These are phyloP conservation scores for Merluccius polli DNA, from an alignment of 2,797 vertebrate genomes.

Conservation along the genomic window DNA sequence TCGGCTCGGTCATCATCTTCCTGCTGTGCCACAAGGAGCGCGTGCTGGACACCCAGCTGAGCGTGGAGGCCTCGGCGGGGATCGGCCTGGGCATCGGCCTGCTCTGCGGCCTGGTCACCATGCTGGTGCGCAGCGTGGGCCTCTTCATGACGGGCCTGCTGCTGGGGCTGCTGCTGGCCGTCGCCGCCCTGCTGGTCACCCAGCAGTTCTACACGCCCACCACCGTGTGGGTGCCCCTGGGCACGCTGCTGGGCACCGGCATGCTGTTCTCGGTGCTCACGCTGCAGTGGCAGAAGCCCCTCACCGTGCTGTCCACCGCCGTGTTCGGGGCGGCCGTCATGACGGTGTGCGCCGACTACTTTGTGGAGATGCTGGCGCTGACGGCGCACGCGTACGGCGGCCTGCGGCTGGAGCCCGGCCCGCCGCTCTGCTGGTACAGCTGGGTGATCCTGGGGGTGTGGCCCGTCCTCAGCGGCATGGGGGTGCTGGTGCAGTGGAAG, in stretches of 20 bases:
- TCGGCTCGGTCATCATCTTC: slow-evolving; percentile 84
- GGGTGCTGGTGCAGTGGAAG: slow-evolving; percentile 84
- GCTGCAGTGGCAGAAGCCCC: slow-evolving; percentile 81
- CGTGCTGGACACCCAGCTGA: slow-evolving; percentile 84
- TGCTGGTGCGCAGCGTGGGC: slow-evolving; percentile 85
- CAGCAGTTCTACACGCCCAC: slow-evolving; percentile 77
- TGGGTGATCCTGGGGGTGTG: slow-evolving; percentile 86
- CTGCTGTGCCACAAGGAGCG: slow-evolving; percentile 85
- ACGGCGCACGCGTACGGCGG: slow-evolving; percentile 71
- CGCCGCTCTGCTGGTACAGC: slow-evolving; percentile 84
- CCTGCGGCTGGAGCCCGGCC: slow-evolving; percentile 69
- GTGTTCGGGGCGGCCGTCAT: slow-evolving; percentile 81
- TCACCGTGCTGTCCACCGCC: slow-evolving; percentile 82
- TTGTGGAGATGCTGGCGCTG: slow-evolving; percentile 80
- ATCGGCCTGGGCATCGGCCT: slow-evolving; percentile 86
- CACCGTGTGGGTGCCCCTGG: slow-evolving; percentile 83
- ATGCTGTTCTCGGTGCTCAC: slow-evolving; percentile 85
- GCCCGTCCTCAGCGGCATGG: slow-evolving; percentile 80
- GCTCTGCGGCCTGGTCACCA: slow-evolving; percentile 86
- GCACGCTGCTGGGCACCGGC: slow-evolving; percentile 76
- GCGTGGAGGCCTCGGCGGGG: slow-evolving; percentile 81
- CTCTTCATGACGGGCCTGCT: slow-evolving; percentile 87
- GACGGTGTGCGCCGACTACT: slow-evolving; percentile 81
- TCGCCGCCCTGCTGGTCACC: slow-evolving; percentile 71
- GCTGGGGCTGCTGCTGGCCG: slow-evolving; percentile 80